Percentiles rank a stretch among this genome's conserved stretches.
Evolutionary conservation across 2,797 vertebrate species (phyloP).

Genomic region (Sebastes jordani): DNA sequence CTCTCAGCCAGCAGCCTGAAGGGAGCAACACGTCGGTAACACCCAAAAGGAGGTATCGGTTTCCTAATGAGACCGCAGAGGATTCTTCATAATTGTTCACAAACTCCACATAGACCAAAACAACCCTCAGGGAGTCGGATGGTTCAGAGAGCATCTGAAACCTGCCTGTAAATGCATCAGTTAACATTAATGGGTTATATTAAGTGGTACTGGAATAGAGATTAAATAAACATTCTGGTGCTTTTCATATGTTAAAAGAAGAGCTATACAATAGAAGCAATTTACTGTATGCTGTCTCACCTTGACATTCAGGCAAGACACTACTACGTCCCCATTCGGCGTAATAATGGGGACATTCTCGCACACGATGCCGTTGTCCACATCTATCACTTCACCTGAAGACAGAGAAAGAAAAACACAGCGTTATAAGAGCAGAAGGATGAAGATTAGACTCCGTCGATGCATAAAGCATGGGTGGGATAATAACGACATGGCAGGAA

Average conservation of each 20-base stretch:
- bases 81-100: constrained; percentile 9
- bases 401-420: background rate
- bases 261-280: no score
- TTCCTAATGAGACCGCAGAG: constrained; percentile 44
- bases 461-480: background rate
- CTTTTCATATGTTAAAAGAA: background rate
- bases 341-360: constrained; percentile 97
- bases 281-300: constrained; percentile 72
- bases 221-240: background rate
- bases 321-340: constrained; percentile 94
- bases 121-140: background rate
- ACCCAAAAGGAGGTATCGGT: background rate
- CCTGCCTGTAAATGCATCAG: background rate
- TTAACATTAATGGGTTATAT: background rate
- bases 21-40: background rate
- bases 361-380: constrained; percentile 95
- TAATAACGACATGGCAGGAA: constrained; percentile 1
- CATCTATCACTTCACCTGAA: constrained; percentile 93
- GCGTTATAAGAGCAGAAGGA: background rate
- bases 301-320: constrained; percentile 95
- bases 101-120: background rate
- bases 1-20: background rate
- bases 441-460: background rate
- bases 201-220: background rate
- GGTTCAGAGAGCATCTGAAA: background rate